Evolutionary conservation across 1,140 invertebrate genomes (phyloP), one percentile per base, ranked within the genome.

Genomic region (Notospermus geniculatus): DNA sequence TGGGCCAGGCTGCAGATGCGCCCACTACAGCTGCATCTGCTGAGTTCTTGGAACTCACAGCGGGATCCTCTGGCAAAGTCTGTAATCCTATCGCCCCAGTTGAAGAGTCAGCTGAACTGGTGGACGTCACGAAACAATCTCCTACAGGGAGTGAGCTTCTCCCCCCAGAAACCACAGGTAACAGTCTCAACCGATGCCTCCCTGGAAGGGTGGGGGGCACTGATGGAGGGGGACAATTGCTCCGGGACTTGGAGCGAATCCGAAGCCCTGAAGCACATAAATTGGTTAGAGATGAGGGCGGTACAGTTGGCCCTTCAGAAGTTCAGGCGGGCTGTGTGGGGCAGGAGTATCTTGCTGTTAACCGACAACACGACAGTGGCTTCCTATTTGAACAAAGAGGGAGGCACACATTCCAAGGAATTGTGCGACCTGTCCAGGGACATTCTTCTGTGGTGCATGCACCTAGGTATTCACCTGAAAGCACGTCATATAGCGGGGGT

Each of bases 101-200:
- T 60, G 0, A 39, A 53, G 58, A 15, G 17, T 22, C 61, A 63
- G 43, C 45, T 67, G n/a, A 22, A 17, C 15, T 62, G 59, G 62
- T 59, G 59, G 59, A 50, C 58, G 36, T 17, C 54, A n/a, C 9
- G n/a, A 28, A 7, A 17, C 43, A 43, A 57, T 62, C 22, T 58
- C 39, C 23, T 46, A 15, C 1, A 53, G 17, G 45, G 41, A 29
- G 36, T n/a, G 5, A 23, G 19, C 9, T 7, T 50, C 4, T 5
- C 46, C 25, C 46, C 46, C 46, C 46, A 23, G 9, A 27, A 50
- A 23, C 4, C 46, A 4, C 46, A 19, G 56, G 29, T 64, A 11
- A 36, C 54, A 32, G 30, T 64, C 15, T 54, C 36, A 30, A 65
- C 63, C n/a, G 59, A 65, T 60, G 63, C 63, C 1, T 39, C 39